Evolutionary conservation across 2,113 vertebrate species (phyloP).

Genomic region (Balaeniceps rex): DNA sequence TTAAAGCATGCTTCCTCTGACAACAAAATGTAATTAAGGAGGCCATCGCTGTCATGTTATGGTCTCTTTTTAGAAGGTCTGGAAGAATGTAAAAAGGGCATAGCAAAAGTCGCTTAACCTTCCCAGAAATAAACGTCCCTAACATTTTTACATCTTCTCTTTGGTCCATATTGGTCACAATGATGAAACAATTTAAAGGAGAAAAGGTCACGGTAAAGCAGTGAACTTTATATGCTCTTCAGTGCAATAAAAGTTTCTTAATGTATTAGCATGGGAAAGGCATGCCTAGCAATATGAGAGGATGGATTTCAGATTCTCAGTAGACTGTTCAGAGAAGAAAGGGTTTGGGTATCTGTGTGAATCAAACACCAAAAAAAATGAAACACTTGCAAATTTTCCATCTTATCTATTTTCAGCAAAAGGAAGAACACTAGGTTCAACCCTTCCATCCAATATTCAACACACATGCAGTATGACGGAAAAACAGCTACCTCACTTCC

Average conservation of each 20-base stretch:
- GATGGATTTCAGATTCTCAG: slow-evolving; percentile 27
- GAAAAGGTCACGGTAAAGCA: slow-evolving; percentile 55
- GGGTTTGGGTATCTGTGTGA: not conserved
- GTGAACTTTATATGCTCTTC: slow-evolving; percentile 49
- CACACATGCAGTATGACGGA: not conserved
- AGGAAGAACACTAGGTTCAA: not conserved
- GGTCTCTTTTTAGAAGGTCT: slow-evolving; percentile 50
- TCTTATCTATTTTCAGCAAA: not conserved
- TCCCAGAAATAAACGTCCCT: slow-evolving; percentile 10
- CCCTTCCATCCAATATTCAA: not conserved
- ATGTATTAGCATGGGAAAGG: slow-evolving; percentile 39
- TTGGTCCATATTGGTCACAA: slow-evolving; percentile 52
- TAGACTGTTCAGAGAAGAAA: not conserved
- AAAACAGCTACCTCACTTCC: not conserved
- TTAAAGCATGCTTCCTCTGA: slow-evolving; percentile 65
- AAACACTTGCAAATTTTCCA: not conserved
- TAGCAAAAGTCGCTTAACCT: slow-evolving; percentile 54
- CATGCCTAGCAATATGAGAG: not conserved
- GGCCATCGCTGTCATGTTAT: slow-evolving; percentile 44
- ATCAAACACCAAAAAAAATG: not conserved
- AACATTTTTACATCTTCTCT: slow-evolving; percentile 52
- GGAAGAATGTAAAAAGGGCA: slow-evolving; percentile 49
- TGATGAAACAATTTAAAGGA: slow-evolving; percentile 70
- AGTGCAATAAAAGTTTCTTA: slow-evolving; percentile 35
- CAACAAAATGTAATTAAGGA: slow-evolving; percentile 68